Evolutionary conservation across 2,888 invertebrate genomes (phyloP).

Genomic region (Ophraella communa): DNA sequence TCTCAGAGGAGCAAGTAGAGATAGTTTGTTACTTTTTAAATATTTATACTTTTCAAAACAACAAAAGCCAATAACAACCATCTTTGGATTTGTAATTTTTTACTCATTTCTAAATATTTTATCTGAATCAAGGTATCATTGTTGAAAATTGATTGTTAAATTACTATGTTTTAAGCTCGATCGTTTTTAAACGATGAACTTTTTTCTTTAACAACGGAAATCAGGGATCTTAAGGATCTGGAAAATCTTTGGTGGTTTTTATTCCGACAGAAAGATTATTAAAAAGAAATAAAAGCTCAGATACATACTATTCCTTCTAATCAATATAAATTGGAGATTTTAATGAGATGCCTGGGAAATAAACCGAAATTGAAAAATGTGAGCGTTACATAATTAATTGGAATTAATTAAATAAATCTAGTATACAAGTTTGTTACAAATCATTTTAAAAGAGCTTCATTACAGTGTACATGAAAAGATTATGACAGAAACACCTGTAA

Average conservation of each 20-base stretch:
- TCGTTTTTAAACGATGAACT: not conserved
- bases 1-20: too few relatives aligned
- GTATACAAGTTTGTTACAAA: too few relatives aligned
- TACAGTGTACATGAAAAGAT: constrained; percentile 43
- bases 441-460: too few relatives aligned
- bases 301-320: not conserved
- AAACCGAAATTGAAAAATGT: not conserved
- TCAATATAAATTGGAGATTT: not conserved
- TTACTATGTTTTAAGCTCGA: not conserved
- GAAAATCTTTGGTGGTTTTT: not conserved
- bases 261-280: not conserved
- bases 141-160: not conserved
- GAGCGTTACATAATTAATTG: too few relatives aligned
- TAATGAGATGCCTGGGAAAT: not conserved
- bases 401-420: too few relatives aligned
- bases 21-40: too few relatives aligned
- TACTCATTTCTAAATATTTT: too few relatives aligned
- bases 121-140: too few relatives aligned
- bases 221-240: not conserved
- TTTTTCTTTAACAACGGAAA: not conserved
- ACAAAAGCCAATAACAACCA: too few relatives aligned
- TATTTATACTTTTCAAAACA: too few relatives aligned
- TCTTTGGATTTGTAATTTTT: too few relatives aligned
- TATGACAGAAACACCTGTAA: constrained; percentile 57
- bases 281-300: not conserved